Percentiles rank a stretch among this genome's conserved stretches.
Conservation (phyloP, 2,113 vertebrate species). For the Nesoenas mayeri region DNA sequence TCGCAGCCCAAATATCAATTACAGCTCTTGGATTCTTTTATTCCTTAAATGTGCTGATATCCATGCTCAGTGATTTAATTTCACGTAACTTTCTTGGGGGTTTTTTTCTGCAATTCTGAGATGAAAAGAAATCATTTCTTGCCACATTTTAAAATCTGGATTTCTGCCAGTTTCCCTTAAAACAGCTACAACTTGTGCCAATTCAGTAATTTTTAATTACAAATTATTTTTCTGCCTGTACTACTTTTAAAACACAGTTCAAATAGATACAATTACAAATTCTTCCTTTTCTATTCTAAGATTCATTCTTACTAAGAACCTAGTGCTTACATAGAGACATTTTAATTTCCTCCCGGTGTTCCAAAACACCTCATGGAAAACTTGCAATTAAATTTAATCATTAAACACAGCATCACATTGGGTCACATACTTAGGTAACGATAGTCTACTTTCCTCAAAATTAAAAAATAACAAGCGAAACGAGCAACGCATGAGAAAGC, state of each 20-base stretch:
- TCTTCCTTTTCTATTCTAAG: neutral
- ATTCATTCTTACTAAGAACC: neutral
- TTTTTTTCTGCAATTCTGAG: neutral
- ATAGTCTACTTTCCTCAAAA: neutral
- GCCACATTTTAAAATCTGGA: neutral
- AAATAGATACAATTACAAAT: neutral
- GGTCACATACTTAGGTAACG: neutral
- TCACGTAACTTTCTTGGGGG: neutral
- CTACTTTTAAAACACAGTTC: conserved; percentile 2
- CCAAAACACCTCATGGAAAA: neutral
- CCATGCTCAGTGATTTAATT: neutral
- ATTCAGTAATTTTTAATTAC: conserved; percentile 13
- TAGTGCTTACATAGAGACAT: neutral
- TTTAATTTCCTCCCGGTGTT: neutral
- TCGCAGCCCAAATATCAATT: neutral
- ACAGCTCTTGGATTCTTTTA: neutral
- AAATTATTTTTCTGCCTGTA: conserved; percentile 11
- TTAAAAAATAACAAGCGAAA: neutral
- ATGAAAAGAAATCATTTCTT: conserved; percentile 13
- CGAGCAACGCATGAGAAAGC: neutral
- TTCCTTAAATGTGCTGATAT: neutral
- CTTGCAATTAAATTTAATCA: neutral
- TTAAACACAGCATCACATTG: neutral
- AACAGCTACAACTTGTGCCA: conserved; percentile 1
- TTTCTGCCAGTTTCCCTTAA: conserved; percentile 16